A percentile compares a stretch with the other conserved stretches of the same genome.
Evolutionary conservation across 2,797 vertebrate genomes (phyloP).

Genomic region (Chelonia mydas): DNA sequence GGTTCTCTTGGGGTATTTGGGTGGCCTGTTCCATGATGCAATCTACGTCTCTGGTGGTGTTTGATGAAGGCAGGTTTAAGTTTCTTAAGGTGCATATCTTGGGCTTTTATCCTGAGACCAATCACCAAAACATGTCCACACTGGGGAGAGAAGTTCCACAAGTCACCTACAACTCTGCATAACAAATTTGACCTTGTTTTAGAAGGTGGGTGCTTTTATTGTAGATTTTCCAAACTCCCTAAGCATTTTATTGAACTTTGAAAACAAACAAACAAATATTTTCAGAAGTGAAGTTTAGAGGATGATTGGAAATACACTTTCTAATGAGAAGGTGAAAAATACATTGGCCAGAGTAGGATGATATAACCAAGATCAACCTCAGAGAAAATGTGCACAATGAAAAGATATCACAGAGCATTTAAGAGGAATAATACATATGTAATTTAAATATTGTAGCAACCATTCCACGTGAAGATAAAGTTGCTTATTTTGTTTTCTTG

Average conservation of each 20-base stretch:
- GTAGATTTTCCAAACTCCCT: not conserved
- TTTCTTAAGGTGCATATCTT: too few species aligned
- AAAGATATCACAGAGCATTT: fast-evolving
- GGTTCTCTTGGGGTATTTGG: too few species aligned
- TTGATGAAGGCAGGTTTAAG: too few species aligned
- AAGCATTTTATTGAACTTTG: not conserved
- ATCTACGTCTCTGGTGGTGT: too few species aligned
- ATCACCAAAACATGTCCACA: not conserved
- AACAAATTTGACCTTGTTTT: not conserved
- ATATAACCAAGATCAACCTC: not conserved
- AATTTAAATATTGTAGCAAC: not conserved
- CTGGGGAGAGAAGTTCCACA: not conserved
- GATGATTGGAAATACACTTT: not conserved
- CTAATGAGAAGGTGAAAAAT: not conserved
- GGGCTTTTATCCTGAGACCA: not conserved
- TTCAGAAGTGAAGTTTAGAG: not conserved
- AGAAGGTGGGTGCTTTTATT: not conserved
- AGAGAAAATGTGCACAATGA: not conserved
- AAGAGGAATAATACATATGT: fast-evolving
- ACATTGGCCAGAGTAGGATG: not conserved
- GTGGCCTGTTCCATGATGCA: too few species aligned
- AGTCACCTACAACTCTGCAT: not conserved
- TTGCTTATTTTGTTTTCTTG: not conserved
- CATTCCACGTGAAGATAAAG: fast-evolving
- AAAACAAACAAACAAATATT: not conserved